Base-by-base conservation (phyloP, 2,113 vertebrate genomes). In the Hiodon tergisus region DNA sequence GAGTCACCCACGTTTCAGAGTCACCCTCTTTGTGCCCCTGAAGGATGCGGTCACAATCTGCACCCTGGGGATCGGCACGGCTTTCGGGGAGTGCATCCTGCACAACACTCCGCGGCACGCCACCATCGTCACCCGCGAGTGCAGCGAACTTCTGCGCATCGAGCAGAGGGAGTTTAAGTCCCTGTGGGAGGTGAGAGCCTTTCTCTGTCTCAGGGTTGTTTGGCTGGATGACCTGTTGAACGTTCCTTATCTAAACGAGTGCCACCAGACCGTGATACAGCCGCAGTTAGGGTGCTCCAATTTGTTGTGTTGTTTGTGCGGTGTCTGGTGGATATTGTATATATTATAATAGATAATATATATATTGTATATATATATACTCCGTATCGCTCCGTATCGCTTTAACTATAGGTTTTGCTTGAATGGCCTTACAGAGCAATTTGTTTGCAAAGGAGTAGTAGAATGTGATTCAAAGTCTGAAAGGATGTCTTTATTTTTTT, bases 91-190 rank as follows among this genome's bases (percentile, higher is more conserved):
- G 88, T 99, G 96, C 8, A 95, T 98, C 84, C 88, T 99, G 86
- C 95, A 99, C 85, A 98, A 98, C 86, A 98, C 95, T 1, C 96
- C 97, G 52, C 94, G 97, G 72, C 97, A 98, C 83, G 96, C 97
- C 7, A 98, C 97, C 80, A 97, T 98, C 0, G 93, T 98, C 82
- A 98, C 96, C 8, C 89, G 93, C 78, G 96, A 98, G 81, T 88
- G 85, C 81, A 97, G 95, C 0, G 96, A 99, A 67, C 94, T 99
- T 31, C 93, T 99, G 73, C 94, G 96, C 75, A 95, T 99, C 54
- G 96, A 96, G 77, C 94, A 97, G 91, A 96, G 92, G 87, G 96
- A 96, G 85, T 99, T 98, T 84, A 96, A 93, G 89, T 90, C 91
- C 57, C 91, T 99, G 81, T 99, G 97, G 96, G 96, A 98, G 94